Evolutionary conservation across 2,888 invertebrate genomes (phyloP), one percentile per base, ranked within the genome.

Genomic region (Cheilosia urbana): DNA sequence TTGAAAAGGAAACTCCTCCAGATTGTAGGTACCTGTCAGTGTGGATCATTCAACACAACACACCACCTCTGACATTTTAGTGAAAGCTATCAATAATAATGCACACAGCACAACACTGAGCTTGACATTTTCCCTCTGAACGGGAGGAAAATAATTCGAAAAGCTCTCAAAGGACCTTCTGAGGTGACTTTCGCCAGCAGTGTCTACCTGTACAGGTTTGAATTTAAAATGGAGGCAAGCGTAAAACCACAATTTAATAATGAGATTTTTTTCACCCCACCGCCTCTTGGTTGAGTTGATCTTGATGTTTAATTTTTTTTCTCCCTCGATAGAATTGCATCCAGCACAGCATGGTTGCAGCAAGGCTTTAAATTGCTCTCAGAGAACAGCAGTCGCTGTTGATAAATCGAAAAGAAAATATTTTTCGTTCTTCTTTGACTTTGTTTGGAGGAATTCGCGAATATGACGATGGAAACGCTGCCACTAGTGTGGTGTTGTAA

Each of bases 351-450:
- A 6, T 51, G 51, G 7, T n/a, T n/a, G 27, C 27, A 17, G 37
- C 17, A 45, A 63, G 57, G 42, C 42, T 30, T 24, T 49, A 30
- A 66, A 60, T 76, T 66, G n/a, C n/a, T 51, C 21, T 17, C 11
- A 30, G 47, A 57, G 27, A 65, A 55, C 45, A 45, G 27, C 72
- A 72, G 4, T 40, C 0, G 40, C 27, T 45, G 30, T 6, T 69
- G 9, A 21, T 51, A 76, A 76, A 66, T 66, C 30, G 27, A 53
- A 68, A 60, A 45, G 51, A 60, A 66, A 53, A 75, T 57, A 75
- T 47, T 58, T 65, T 24, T 57, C 17, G 1, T 53, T 15, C 11
- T 30, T 17, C 17, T 6, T 24, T 47, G 34, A 58, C 58, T n/a
- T 71, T 37, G 24, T 27, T 19, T 11, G 34, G 9, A n/a, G 37